Conservation (phyloP, 2,113 vertebrate species). For the Dasyprocta punctata region DNA sequence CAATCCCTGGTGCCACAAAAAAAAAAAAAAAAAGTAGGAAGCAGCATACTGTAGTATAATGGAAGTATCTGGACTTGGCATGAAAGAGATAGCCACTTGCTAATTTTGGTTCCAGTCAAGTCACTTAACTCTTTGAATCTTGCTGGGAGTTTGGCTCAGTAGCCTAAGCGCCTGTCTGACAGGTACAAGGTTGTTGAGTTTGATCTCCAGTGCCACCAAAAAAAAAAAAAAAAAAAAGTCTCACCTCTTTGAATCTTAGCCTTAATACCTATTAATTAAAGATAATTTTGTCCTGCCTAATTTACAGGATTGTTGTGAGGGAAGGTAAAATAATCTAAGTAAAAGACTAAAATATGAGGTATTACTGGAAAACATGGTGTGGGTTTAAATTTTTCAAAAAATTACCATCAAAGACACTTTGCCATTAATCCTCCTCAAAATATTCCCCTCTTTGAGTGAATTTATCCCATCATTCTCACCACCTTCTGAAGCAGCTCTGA, state of each 20-base stretch:
- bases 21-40: too few relatives aligned
- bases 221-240: too few relatives aligned
- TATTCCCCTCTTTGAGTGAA: not conserved
- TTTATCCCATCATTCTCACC: not conserved
- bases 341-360: not conserved
- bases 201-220: too few relatives aligned
- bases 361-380: not conserved
- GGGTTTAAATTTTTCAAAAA: not conserved
- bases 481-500: not conserved
- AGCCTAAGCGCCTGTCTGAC: too few relatives aligned
- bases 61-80: not conserved
- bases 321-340: constrained; percentile 32
- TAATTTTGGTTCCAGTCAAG: not conserved
- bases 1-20: too few relatives aligned
- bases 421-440: not conserved
- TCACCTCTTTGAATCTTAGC: not conserved
- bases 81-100: constrained; percentile 37
- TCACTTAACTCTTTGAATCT: constrained; percentile 15
- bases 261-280: constrained; percentile 46
- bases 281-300: not conserved
- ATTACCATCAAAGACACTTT: not conserved
- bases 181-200: too few relatives aligned
- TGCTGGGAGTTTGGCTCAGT: too few relatives aligned
- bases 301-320: not conserved
- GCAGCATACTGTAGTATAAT: not conserved